Evolutionary conservation across 2,888 invertebrate species (phyloP).

Genomic region (Orthosia incerta): DNA sequence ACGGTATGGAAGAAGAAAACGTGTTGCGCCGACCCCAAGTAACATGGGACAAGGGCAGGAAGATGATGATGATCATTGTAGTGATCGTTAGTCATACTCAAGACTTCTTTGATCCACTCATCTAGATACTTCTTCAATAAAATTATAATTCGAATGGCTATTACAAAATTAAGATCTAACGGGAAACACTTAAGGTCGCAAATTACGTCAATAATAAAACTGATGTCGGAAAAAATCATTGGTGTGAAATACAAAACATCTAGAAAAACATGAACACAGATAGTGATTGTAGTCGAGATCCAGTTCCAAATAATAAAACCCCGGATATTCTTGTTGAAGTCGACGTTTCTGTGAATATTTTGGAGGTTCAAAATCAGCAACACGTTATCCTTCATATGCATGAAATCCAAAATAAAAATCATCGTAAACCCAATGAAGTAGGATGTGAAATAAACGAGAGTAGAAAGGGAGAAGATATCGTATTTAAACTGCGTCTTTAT

Average conservation of each 20-base stretch:
- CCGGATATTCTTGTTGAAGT: slow-evolving; percentile 5
- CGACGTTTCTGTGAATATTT: slow-evolving; percentile 28
- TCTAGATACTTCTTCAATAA: slow-evolving; percentile 19
- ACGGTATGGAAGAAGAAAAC: too few relatives aligned
- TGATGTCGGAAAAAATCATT: background rate
- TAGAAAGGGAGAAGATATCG: background rate
- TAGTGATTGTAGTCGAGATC: slow-evolving; percentile 6
- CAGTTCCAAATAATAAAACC: slow-evolving; percentile 29
- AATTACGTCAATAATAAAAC: background rate
- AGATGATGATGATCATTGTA: background rate
- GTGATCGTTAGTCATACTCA: background rate
- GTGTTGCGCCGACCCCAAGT: too few relatives aligned
- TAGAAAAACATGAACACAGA: background rate
- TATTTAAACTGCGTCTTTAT: background rate
- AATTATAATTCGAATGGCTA: slow-evolving; percentile 19
- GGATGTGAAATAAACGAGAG: background rate
- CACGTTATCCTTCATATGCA: slow-evolving; percentile 16
- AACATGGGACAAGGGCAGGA: too few relatives aligned
- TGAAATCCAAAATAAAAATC: slow-evolving; percentile 20
- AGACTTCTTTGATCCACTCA: slow-evolving; percentile 7
- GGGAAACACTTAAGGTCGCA: background rate
- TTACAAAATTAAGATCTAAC: slow-evolving; percentile 18
- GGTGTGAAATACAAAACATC: background rate
- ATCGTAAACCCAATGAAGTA: slow-evolving; percentile 5
- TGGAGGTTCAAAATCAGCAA: slow-evolving; percentile 45